Conservation (phyloP, 2,113 vertebrate species). For the Nansenia antarctica region DNA sequence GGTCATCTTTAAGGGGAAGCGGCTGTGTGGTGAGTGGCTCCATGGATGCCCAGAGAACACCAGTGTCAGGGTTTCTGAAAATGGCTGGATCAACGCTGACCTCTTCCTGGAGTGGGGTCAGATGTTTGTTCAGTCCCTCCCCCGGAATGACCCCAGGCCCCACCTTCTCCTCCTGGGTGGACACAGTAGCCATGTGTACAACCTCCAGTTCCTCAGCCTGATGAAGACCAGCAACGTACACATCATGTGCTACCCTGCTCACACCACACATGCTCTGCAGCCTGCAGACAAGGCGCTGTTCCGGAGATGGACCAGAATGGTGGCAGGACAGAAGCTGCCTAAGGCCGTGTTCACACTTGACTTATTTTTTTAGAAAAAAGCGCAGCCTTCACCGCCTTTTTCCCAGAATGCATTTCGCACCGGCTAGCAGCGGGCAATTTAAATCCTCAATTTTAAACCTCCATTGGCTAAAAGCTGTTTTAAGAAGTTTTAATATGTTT, state of each 20-base stretch:
- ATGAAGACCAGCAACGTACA: conserved; percentile 12
- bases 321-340: conserved; percentile 1
- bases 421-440: no score
- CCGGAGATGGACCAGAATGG: background rate
- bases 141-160: conserved; percentile 8
- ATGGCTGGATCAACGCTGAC: conserved; percentile 17
- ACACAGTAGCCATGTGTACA: conserved; percentile 16
- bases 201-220: background rate
- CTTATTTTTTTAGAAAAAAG: no score
- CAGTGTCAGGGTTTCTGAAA: background rate
- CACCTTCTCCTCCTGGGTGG: conserved; percentile 13
- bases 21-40: background rate
- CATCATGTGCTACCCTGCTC: conserved; percentile 5
- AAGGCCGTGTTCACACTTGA: conserved; percentile 12
- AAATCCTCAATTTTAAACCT: no score
- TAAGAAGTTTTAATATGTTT: no score
- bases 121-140: background rate
- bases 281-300: conserved; percentile 19
- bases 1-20: conserved; percentile 24
- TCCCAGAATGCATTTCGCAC: no score
- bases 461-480: no score
- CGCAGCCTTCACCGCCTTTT: no score
- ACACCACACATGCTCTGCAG: conserved; percentile 15
- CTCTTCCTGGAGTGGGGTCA: conserved; percentile 18
- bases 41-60: background rate